Conservation (phyloP, 1,140 invertebrate genomes). For the Euwallacea similis region DNA sequence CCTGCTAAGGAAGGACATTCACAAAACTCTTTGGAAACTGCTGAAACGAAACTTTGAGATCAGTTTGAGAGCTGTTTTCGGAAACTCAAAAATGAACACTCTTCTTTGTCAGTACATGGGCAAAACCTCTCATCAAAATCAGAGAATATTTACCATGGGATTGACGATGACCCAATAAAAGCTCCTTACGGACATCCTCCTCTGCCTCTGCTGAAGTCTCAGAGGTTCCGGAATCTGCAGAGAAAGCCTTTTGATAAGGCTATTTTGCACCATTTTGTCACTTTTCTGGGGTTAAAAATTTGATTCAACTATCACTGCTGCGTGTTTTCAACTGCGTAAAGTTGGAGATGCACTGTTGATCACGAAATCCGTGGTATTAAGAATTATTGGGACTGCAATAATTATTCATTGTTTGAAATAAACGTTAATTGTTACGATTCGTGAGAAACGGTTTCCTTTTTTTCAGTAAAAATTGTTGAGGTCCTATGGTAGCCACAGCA, state of each 20-base stretch:
- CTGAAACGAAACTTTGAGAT: too few relatives aligned
- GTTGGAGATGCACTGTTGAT: not conserved
- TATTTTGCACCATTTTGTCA: constrained; percentile 32
- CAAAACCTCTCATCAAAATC: not conserved
- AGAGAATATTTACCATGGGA: constrained; percentile 38
- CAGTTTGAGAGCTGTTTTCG: too few relatives aligned
- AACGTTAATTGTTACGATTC: too few relatives aligned
- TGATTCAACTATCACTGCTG: not conserved
- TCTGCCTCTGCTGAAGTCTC: constrained; percentile 27
- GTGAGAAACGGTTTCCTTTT: too few relatives aligned
- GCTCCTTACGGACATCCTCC: constrained; percentile 47
- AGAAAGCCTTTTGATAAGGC: constrained; percentile 33
- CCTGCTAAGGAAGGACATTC: too few relatives aligned
- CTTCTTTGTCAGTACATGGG: not conserved
- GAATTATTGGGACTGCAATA: too few relatives aligned
- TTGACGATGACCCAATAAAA: constrained; percentile 47
- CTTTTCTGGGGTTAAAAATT: too few relatives aligned
- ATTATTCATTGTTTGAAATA: too few relatives aligned
- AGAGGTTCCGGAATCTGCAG: constrained; percentile 34
- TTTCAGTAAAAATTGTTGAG: not conserved
- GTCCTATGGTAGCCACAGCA: not conserved
- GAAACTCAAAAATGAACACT: too few relatives aligned
- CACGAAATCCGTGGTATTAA: not conserved
- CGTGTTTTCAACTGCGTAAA: not conserved
- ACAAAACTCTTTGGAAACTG: too few relatives aligned